Evolutionary conservation across 2,797 vertebrate species (phyloP).

Genomic region (Rhincodon typus): DNA sequence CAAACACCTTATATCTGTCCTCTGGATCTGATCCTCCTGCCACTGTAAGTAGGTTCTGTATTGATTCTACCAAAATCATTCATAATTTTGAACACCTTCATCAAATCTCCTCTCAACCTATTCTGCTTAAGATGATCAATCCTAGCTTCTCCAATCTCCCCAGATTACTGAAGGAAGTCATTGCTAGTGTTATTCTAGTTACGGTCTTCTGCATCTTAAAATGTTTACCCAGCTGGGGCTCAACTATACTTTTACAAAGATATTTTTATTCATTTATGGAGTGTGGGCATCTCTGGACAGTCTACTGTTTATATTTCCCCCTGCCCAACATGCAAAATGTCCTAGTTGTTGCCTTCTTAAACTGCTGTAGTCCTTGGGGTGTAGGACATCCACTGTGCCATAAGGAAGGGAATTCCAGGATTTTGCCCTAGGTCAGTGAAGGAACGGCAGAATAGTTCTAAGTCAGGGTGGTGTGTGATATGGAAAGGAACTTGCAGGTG

Average conservation of each 20-base stretch:
- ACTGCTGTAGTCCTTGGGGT: too few relatives aligned
- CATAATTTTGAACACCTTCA: background rate
- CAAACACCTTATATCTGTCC: background rate
- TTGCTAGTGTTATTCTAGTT: background rate
- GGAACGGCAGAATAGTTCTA: too few relatives aligned
- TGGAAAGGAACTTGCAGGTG: too few relatives aligned
- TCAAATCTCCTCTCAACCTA: background rate
- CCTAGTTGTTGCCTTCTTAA: too few relatives aligned
- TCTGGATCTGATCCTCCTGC: background rate
- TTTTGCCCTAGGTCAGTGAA: too few relatives aligned
- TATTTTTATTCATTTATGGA: background rate
- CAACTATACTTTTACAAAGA: background rate
- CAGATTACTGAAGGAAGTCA: background rate
- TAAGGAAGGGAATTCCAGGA: too few relatives aligned
- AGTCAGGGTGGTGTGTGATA: too few relatives aligned
- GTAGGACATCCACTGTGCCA: too few relatives aligned
- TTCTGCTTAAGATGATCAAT: background rate
- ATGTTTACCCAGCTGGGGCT: background rate
- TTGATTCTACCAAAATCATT: background rate
- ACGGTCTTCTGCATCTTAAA: background rate
- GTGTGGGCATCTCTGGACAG: too few relatives aligned
- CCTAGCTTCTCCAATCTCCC: background rate
- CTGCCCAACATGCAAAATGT: too few relatives aligned
- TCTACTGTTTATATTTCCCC: too few relatives aligned
- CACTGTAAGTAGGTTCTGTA: background rate